phyloP scores from a whole-genome alignment of 53 echinoderm and acorn worm genomes.

The Echinometra lucunter region DNA sequence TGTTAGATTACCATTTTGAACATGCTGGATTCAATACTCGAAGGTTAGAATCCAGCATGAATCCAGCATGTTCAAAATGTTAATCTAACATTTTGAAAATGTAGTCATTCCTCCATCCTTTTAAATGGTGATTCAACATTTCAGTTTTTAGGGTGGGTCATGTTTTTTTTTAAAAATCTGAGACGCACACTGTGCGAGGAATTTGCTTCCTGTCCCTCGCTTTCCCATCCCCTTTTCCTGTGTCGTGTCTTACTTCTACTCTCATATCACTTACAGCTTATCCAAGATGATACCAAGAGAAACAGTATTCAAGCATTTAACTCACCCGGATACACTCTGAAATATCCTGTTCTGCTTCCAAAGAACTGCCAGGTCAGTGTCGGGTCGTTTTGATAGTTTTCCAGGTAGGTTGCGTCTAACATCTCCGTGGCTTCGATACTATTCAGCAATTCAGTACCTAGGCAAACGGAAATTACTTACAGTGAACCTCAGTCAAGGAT shows the following conservation, averaged over 20 bases:
- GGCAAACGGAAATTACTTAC: not conserved
- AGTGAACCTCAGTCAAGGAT: not conserved
- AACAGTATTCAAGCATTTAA: not conserved
- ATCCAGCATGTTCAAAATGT: too few species aligned
- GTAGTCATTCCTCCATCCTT: too few species aligned
- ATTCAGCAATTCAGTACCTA: constrained; percentile 76
- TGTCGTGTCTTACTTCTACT: not conserved
- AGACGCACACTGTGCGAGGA: too few species aligned
- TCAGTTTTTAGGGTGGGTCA: too few species aligned
- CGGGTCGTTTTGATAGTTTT: constrained; percentile 85
- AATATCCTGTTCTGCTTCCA: constrained; percentile 93
- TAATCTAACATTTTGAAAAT: too few species aligned
- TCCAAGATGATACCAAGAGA: not conserved
- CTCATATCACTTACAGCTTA: not conserved
- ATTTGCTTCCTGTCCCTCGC: not conserved
- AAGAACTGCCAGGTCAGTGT: constrained; percentile 98
- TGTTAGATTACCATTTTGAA: too few species aligned
- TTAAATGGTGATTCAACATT: too few species aligned
- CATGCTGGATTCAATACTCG: too few species aligned
- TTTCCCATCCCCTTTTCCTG: not conserved
- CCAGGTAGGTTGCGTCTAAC: constrained; percentile 76
- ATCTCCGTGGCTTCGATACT: constrained; percentile 83
- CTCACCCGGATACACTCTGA: constrained; percentile 97
- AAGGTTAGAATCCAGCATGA: too few species aligned
- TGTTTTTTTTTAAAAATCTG: too few species aligned